Conservation (phyloP, 2,113 vertebrate species). For the Chroicocephalus ridibundus region DNA sequence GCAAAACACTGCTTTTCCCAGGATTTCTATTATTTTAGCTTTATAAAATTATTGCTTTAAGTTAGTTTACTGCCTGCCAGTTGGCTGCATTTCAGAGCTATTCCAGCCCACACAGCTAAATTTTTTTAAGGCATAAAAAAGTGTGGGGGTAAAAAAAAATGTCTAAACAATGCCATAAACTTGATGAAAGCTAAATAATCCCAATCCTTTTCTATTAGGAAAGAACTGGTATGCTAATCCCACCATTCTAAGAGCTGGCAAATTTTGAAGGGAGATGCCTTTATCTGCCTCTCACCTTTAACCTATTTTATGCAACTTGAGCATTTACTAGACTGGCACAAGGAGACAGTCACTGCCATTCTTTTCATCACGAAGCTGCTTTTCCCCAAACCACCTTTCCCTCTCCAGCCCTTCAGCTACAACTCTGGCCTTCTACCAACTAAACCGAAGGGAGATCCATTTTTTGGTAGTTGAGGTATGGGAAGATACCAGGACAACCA, state of each 20-base stretch:
- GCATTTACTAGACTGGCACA: background rate
- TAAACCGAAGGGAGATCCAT: fast-evolving
- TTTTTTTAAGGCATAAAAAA: background rate
- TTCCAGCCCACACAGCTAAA: background rate
- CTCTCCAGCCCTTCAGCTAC: background rate
- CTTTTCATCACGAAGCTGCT: background rate
- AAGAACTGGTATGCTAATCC: background rate
- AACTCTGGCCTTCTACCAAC: background rate
- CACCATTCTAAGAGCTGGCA: background rate
- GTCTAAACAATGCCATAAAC: background rate
- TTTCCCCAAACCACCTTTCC: background rate
- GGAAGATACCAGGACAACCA: background rate
- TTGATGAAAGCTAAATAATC: background rate
- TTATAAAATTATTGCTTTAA: background rate
- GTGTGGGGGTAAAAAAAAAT: background rate
- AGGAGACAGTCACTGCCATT: background rate
- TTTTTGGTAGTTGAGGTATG: background rate
- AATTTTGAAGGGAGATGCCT: background rate
- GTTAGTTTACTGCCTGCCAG: background rate
- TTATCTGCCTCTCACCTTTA: background rate
- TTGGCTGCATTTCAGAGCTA: conserved; percentile 39
- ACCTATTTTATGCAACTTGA: background rate
- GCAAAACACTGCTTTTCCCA: background rate
- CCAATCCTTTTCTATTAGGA: background rate
- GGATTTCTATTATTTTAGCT: conserved; percentile 23